Evolutionary conservation across 2,113 vertebrate species (phyloP), one percentile per base, ranked within the genome.

Genomic region (Thunnus thynnus): DNA sequence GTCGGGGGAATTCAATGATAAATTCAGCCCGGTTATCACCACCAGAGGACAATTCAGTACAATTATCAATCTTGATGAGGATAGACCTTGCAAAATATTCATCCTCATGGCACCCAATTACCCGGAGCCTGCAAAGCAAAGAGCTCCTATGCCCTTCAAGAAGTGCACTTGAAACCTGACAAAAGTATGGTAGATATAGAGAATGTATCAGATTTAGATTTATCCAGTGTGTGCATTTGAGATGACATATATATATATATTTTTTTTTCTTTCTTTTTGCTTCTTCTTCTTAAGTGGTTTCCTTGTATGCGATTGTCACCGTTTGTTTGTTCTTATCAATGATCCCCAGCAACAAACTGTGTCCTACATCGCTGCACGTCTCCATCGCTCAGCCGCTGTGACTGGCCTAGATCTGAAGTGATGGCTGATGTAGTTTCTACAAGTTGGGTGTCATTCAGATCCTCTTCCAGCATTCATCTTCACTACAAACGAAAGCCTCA

Each of bases 11-110:
- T 30, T 70, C 69, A 12, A 25, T 71, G 86, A 87, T 80, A 62
- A 80, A 88, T 81, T 56, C 36, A 72, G 27, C 76, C 41, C 41
- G 12, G 51, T 62, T 11, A 69, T 85, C 75, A 74, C 76, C 77
- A 78, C 48, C 78, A 88, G 83, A 89, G 87, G 86, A 82, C 82
- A 58, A 80, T 68, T 82, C 71, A 47, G 72, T 47, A 66, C 71
- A 83, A 88, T 89, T 90, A 91, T 88, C 77, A 86, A 86, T 85
- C 85, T 82, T 66, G 71, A 89, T 92, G 72, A 91, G 32, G 81
- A 78, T 9, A 74, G 73, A 65, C 69, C 47, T 81, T 83, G 30
- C 78, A 79, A 83, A 89, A 66, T 88, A 84, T 77, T 72, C 74
- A 25, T 83, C 79, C 76, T 88, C 79, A 64, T 82, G 80, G 76